Conservation (phyloP, 2,888 invertebrate genomes). For the Therioaphis trifolii region DNA sequence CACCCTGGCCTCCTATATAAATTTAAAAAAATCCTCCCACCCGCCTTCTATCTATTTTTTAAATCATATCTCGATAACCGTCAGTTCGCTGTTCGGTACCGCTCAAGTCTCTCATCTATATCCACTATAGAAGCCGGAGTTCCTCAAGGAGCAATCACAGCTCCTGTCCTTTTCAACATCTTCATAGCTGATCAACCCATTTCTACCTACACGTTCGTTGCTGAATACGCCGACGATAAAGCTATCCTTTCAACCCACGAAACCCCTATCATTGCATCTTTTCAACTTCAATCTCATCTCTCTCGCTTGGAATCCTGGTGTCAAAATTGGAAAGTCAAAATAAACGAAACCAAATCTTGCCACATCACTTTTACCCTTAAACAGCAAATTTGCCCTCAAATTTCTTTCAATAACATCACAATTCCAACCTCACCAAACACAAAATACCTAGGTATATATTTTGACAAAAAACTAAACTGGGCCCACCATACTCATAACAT, state of each 20-base stretch:
- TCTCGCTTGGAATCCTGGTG: too few relatives aligned
- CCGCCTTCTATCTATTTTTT: neutral
- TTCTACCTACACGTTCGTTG: neutral
- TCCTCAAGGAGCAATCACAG: neutral
- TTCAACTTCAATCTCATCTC: neutral
- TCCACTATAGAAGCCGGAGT: neutral
- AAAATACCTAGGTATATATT: neutral
- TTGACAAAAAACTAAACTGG: neutral
- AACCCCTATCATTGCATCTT: neutral
- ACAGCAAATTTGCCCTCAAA: neutral
- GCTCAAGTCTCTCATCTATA: neutral
- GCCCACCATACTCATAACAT: too few relatives aligned
- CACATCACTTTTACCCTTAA: neutral
- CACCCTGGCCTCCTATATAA: slow-evolving; percentile 27
- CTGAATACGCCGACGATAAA: neutral
- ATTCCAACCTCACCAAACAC: neutral
- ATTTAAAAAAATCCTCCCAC: slow-evolving; percentile 15
- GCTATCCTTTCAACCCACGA: neutral
- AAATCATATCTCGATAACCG: neutral
- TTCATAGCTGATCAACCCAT: neutral
- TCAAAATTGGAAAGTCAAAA: too few relatives aligned
- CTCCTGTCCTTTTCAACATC: neutral
- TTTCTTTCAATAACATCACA: neutral
- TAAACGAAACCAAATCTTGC: too few relatives aligned
- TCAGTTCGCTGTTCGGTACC: too few relatives aligned